Conservation (phyloP, 2,113 vertebrate species). For the Pygoscelis antarcticus region DNA sequence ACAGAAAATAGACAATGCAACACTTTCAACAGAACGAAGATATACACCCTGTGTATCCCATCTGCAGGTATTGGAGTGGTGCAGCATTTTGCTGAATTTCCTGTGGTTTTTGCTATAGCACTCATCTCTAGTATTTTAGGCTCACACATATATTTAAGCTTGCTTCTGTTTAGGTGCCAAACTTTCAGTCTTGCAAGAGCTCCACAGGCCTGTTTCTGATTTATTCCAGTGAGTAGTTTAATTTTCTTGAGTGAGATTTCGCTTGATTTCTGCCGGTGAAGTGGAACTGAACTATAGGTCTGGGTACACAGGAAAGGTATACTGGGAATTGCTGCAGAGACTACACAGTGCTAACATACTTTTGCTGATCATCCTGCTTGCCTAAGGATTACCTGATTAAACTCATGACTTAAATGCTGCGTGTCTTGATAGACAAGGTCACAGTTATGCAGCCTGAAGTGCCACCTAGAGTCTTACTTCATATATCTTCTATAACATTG, state of each 20-base stretch:
- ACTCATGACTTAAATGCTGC: background rate
- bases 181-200: background rate
- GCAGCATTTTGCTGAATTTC: background rate
- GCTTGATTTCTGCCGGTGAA: background rate
- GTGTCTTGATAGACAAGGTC: slow-evolving; percentile 16
- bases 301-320: background rate
- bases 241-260: background rate
- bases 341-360: background rate
- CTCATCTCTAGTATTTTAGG: background rate
- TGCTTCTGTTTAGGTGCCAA: background rate
- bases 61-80: background rate
- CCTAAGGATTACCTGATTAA: slow-evolving; percentile 32
- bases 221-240: background rate
- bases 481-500: background rate
- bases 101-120: background rate
- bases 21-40: background rate
- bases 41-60: background rate
- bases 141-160: background rate
- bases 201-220: background rate
- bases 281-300: background rate
- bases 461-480: slow-evolving; percentile 66
- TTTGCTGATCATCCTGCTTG: background rate
- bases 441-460: slow-evolving; percentile 56
- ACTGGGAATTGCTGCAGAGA: background rate
- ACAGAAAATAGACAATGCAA: background rate